A percentile compares a stretch with the other conserved stretches of the same genome.
phyloP scores from a whole-genome alignment of 2,113 vertebrate species.

The Neofelis nebulosa region DNA sequence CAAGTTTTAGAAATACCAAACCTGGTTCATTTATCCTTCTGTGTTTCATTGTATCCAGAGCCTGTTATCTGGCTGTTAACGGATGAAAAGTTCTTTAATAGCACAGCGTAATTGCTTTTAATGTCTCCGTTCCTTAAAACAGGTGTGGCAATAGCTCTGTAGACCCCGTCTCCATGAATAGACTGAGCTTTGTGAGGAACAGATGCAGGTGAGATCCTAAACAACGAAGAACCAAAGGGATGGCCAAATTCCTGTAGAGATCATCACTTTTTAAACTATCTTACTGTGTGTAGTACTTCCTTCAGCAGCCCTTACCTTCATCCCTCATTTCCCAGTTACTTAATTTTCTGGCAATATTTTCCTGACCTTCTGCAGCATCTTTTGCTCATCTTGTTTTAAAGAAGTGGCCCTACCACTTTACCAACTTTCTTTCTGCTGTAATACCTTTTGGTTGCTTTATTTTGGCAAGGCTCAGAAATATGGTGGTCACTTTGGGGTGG shows the following conservation, averaged over 20 bases:
- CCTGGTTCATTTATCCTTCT: background rate
- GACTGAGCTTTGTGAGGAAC: conserved; percentile 93
- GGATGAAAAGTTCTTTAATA: background rate
- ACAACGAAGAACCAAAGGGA: background rate
- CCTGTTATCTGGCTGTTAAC: background rate
- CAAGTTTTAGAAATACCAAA: conserved; percentile 18
- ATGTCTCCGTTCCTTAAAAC: conserved; percentile 36
- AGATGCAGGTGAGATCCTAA: conserved; percentile 90
- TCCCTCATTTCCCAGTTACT: background rate
- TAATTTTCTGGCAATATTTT: background rate
- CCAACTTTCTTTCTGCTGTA: background rate
- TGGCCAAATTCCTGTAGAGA: background rate
- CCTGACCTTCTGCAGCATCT: conserved; percentile 3
- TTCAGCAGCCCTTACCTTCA: background rate
- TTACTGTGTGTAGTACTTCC: background rate
- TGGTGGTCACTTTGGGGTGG: background rate
- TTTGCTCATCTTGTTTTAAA: background rate
- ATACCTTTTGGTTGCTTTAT: conserved; percentile 16
- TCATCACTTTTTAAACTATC: background rate
- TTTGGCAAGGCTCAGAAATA: conserved; percentile 37
- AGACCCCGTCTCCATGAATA: conserved; percentile 92
- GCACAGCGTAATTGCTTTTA: conserved; percentile 1
- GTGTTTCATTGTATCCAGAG: conserved; percentile 21
- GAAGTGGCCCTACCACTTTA: background rate
- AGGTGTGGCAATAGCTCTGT: conserved; percentile 92